Evolutionary conservation across 2,113 vertebrate genomes (phyloP).

Genomic region (Nesospiza acunhae): DNA sequence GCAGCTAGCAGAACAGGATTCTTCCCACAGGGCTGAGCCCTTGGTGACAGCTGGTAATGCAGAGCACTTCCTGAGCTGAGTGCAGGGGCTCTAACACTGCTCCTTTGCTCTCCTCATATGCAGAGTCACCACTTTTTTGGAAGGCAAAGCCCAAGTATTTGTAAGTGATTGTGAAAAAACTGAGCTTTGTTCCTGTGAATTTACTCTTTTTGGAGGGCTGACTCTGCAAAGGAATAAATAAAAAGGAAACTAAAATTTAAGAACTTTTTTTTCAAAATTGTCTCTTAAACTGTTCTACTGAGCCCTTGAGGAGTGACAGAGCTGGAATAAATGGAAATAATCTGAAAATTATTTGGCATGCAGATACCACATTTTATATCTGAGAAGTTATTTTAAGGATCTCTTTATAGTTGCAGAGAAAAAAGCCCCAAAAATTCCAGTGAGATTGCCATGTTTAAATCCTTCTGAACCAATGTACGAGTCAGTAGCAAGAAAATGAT

Average conservation of each 20-base stretch:
- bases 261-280: not conserved
- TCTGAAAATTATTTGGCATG: not conserved
- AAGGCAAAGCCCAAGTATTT: not conserved
- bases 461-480: not conserved
- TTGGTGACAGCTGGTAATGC: not conserved
- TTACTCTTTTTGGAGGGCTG: not conserved
- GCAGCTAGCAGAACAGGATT: not conserved
- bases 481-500: not conserved
- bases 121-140: not conserved
- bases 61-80: not conserved
- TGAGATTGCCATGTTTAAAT: not conserved
- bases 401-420: conserved; percentile 3
- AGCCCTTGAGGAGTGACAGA: not conserved
- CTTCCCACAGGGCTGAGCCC: not conserved
- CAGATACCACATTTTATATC: not conserved
- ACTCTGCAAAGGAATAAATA: not conserved
- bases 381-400: conserved; percentile 14
- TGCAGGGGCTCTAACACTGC: not conserved
- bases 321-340: not conserved
- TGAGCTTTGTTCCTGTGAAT: not conserved
- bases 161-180: not conserved
- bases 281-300: not conserved
- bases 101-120: not conserved
- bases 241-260: not conserved
- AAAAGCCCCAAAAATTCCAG: not conserved